Percentiles rank a stretch among this genome's conserved stretches.
phyloP scores from a whole-genome alignment of 2,113 vertebrate species.

The Neotragus pygmaeus region DNA sequence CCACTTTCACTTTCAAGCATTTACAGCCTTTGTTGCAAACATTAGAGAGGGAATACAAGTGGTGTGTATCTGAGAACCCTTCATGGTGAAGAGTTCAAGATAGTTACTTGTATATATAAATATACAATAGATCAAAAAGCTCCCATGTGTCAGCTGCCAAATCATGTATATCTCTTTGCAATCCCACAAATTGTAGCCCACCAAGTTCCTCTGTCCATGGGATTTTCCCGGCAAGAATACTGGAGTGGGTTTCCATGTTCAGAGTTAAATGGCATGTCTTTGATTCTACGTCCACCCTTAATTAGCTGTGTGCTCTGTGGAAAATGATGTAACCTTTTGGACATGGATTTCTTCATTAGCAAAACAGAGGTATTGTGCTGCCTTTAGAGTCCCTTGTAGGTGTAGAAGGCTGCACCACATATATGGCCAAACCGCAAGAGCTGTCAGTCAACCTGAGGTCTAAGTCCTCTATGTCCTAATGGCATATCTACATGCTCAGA shows the following conservation, averaged over 20 bases:
- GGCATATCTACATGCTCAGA: not conserved
- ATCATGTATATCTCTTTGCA: not conserved
- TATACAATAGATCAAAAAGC: not conserved
- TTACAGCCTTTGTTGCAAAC: not conserved
- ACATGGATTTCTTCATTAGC: not conserved
- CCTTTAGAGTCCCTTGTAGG: not conserved
- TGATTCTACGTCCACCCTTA: not conserved
- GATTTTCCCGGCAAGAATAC: not conserved
- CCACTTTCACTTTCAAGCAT: not conserved
- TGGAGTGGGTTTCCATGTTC: not conserved
- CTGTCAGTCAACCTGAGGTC: not conserved
- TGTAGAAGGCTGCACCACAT: not conserved
- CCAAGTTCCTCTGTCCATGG: not conserved
- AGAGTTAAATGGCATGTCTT: not conserved
- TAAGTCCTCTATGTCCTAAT: not conserved
- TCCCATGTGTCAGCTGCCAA: not conserved
- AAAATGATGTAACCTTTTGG: slow-evolving; percentile 17
- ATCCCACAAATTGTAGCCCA: rapidly evolving
- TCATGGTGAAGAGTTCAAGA: not conserved
- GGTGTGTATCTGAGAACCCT: not conserved
- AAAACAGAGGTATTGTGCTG: not conserved
- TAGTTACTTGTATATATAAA: not conserved
- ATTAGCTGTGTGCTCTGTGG: not conserved
- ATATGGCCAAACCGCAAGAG: not conserved
- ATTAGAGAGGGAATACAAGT: not conserved